Conservation (phyloP, 2,888 invertebrate genomes). For the Campoplex capitator region DNA sequence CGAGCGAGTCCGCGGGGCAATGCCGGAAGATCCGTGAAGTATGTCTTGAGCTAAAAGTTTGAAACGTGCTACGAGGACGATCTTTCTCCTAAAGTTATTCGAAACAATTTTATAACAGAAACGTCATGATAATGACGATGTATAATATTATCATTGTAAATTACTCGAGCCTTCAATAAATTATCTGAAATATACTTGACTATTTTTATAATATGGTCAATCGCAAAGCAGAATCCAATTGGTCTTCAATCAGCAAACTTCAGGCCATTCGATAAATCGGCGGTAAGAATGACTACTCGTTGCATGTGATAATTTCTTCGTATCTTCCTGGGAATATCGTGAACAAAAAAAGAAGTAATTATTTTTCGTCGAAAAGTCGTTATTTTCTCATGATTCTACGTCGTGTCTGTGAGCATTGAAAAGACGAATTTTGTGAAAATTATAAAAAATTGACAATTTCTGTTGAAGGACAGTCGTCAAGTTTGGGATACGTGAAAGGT, state of each 20-base stretch:
- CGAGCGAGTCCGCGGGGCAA: neutral
- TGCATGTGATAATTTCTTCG: conserved; percentile 23
- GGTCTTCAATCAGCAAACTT: conserved; percentile 13
- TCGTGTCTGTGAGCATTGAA: neutral
- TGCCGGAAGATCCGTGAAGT: neutral
- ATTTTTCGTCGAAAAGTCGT: neutral
- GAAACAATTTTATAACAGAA: neutral
- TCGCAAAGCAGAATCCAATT: neutral
- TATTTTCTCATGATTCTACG: neutral
- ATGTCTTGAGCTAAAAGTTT: neutral
- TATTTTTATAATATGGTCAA: neutral
- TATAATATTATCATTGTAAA: neutral
- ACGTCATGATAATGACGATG: neutral
- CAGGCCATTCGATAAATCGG: conserved; percentile 23
- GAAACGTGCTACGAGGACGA: neutral
- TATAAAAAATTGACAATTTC: neutral
- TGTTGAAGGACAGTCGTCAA: conserved; percentile 3
- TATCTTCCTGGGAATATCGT: conserved; percentile 5
- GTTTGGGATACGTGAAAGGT: conserved; percentile 3
- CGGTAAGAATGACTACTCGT: conserved; percentile 42
- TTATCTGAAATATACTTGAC: neutral
- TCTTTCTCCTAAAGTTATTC: neutral
- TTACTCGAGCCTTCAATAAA: neutral
- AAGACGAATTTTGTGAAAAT: neutral
- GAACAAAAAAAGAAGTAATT: neutral